Percentiles rank a stretch among this genome's conserved stretches.
Conservation (phyloP, 2,888 invertebrate genomes). For the Malacosoma neustria region DNA sequence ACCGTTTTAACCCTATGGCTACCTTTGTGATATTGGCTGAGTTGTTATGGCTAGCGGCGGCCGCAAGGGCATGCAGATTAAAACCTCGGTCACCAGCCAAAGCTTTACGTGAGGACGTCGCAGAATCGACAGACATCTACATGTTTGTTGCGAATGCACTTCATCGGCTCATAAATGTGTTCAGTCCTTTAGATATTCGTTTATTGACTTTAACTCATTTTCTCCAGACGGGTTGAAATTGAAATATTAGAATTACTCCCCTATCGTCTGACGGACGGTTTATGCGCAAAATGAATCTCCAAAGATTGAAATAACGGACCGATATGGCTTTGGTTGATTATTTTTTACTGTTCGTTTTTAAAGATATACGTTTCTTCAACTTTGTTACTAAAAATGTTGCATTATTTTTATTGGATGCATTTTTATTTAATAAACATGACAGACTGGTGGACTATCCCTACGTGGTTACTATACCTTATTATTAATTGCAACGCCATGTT, state of each 20-base stretch:
- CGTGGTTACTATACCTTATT: too few relatives aligned
- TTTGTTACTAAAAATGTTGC: background rate
- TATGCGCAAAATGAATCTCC: background rate
- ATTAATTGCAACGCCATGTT: too few relatives aligned
- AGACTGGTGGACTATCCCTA: too few relatives aligned
- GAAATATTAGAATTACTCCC: background rate
- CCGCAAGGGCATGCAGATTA: too few relatives aligned
- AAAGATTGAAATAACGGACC: background rate
- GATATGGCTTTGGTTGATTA: background rate
- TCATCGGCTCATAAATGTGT: background rate
- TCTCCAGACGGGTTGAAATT: background rate
- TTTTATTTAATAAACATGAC: background rate
- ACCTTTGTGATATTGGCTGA: too few relatives aligned
- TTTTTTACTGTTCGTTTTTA: background rate
- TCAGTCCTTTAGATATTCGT: background rate
- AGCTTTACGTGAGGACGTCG: too few relatives aligned
- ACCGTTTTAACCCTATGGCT: too few relatives aligned
- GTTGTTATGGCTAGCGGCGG: too few relatives aligned
- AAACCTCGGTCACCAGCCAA: too few relatives aligned
- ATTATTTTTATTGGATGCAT: background rate
- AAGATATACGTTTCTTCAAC: background rate
- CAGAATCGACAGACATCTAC: too few relatives aligned
- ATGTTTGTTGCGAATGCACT: too few relatives aligned
- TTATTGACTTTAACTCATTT: background rate
- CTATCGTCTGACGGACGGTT: background rate